Percentiles rank a stretch among this genome's conserved stretches.
Evolutionary conservation across 2,888 invertebrate genomes (phyloP).

Genomic region (Melanchra persicariae): DNA sequence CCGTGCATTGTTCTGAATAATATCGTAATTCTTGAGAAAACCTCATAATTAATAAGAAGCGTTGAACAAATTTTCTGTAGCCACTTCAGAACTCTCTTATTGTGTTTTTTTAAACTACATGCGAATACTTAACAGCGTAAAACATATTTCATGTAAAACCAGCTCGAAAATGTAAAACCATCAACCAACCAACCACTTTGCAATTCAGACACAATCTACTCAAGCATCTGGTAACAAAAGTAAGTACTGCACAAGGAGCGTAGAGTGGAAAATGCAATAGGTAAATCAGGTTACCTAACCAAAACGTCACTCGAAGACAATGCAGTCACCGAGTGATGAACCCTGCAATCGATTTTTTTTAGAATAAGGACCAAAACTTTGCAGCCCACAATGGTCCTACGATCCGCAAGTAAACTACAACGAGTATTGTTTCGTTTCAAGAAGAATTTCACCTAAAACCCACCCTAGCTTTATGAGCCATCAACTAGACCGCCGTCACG

Average conservation of each 20-base stretch:
- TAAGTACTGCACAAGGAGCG: not conserved
- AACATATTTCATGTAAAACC: no score
- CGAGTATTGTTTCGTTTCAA: not conserved
- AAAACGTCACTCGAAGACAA: not conserved
- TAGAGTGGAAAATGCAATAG: not conserved
- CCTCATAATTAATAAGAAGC: no score
- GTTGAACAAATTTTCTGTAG: no score
- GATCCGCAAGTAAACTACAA: not conserved
- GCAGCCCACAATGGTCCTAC: not conserved
- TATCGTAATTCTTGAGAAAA: no score
- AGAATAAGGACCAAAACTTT: not conserved
- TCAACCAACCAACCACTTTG: no score
- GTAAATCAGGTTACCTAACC: not conserved
- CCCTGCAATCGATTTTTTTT: not conserved
- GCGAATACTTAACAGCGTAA: no score
- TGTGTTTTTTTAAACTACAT: no score
- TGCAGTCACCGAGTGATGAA: not conserved
- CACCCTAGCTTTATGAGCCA: not conserved
- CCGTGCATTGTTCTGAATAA: no score
- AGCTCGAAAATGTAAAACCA: no score
- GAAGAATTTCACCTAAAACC: not conserved
- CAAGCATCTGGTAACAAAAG: not conserved
- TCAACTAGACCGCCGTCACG: constrained; percentile 22
- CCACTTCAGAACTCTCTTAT: no score
- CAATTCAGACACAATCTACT: no score